These are phyloP conservation scores for Rapana venosa DNA, from an alignment of 2,888 invertebrate genomes.

Conservation along the genomic window DNA sequence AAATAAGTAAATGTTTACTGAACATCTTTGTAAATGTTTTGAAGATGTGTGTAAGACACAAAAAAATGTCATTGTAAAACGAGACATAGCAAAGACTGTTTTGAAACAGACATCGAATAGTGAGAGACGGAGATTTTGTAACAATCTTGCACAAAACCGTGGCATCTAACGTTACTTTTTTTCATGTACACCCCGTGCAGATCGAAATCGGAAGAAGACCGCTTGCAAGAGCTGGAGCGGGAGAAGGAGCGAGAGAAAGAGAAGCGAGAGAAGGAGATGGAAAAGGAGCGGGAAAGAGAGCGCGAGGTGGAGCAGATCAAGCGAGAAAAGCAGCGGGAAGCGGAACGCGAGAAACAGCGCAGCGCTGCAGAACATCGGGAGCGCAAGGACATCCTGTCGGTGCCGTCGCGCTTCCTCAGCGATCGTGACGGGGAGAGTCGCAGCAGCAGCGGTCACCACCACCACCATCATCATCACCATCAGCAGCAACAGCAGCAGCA, in stretches of 20 bases:
- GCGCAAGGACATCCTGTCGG: constrained; percentile 38
- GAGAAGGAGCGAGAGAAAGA: constrained; percentile 77
- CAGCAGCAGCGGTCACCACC: not conserved
- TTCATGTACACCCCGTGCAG: constrained; percentile 47
- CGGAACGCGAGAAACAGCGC: constrained; percentile 39
- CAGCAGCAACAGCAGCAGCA: not conserved
- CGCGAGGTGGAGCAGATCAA: constrained; percentile 53
- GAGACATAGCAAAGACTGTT: too few relatives aligned
- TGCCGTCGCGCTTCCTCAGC: constrained; percentile 35
- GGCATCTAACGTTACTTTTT: not conserved
- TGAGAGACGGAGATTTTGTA: too few relatives aligned
- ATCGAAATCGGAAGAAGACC: constrained; percentile 67
- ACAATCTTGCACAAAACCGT: not conserved
- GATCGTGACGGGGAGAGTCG: constrained; percentile 20
- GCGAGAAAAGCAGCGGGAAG: constrained; percentile 31
- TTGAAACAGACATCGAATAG: too few relatives aligned
- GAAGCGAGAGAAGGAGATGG: constrained; percentile 75
- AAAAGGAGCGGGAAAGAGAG: constrained; percentile 80
- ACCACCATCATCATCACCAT: constrained; percentile 28
- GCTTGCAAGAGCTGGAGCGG: constrained; percentile 79
- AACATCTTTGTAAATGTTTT: too few relatives aligned
- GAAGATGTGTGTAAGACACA: too few relatives aligned
- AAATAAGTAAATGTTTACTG: too few relatives aligned
- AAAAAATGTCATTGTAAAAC: too few relatives aligned
- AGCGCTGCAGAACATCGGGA: constrained; percentile 25